These are phyloP conservation scores for Luscinia megarhynchos DNA, from an alignment of 2,797 vertebrate species.

Conservation along the genomic window DNA sequence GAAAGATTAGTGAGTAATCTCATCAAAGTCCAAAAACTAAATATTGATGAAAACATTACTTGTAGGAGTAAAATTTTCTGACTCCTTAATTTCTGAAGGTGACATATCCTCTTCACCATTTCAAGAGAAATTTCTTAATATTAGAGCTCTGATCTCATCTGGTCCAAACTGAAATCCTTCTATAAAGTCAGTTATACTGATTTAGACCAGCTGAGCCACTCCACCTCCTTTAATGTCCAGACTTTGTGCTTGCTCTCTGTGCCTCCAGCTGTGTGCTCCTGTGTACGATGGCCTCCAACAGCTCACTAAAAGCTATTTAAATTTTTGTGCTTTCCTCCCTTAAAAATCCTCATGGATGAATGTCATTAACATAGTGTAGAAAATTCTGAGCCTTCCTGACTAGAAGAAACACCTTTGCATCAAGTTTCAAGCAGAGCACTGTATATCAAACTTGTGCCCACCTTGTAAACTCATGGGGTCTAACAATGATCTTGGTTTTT, in stretches of 20 bases:
- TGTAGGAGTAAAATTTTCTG: background rate
- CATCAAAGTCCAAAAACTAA: background rate
- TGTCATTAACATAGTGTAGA: background rate
- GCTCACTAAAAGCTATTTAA: background rate
- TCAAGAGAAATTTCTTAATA: background rate
- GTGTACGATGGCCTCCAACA: background rate
- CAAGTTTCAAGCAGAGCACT: background rate
- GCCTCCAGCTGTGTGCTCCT: background rate
- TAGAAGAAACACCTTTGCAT: background rate
- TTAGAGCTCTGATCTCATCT: background rate
- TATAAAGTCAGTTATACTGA: background rate
- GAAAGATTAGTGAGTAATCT: constrained; percentile 14
- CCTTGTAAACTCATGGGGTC: background rate
- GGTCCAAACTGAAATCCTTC: background rate
- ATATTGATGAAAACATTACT: background rate
- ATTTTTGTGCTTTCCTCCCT: background rate
- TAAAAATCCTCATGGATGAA: background rate
- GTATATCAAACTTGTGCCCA: background rate
- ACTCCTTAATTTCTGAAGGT: background rate
- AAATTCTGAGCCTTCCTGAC: background rate
- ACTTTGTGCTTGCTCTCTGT: background rate
- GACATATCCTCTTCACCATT: background rate
- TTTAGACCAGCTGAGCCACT: background rate
- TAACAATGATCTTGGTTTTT: background rate
- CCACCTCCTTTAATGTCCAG: background rate